Percentiles rank a stretch among this genome's conserved stretches.
Conservation (phyloP, 2,113 vertebrate species). For the Accipiter virgatus region DNA sequence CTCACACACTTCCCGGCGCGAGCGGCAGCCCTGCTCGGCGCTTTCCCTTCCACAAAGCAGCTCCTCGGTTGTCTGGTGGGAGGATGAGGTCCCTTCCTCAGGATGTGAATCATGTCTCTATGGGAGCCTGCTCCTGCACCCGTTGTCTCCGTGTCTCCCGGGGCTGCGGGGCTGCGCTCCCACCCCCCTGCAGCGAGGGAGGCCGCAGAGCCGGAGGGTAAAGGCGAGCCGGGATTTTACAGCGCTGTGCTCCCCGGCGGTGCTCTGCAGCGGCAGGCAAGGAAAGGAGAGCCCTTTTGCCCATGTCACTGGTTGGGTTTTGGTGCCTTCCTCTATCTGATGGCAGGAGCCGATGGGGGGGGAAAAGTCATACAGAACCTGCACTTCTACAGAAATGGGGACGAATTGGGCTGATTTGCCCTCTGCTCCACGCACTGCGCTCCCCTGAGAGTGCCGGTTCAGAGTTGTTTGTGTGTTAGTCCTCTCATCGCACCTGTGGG, state of each 20-base stretch:
- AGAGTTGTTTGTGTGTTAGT: neutral
- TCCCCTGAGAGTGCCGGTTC: neutral
- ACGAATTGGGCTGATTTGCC: neutral
- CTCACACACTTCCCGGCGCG: accelerated
- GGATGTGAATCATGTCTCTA: conserved; percentile 35
- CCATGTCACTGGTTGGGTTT: accelerated
- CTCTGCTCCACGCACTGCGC: accelerated
- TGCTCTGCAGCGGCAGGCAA: neutral
- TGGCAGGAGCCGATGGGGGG: neutral
- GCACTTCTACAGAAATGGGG: neutral
- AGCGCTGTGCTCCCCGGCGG: neutral
- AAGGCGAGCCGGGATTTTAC: neutral
- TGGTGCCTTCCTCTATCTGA: neutral
- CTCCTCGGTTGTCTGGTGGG: neutral
- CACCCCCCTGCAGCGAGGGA: neutral
- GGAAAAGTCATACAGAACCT: accelerated
- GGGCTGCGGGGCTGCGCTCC: neutral
- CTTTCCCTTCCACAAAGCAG: neutral
- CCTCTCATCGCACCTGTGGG: neutral
- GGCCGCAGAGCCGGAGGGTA: accelerated
- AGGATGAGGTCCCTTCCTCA: conserved; percentile 48
- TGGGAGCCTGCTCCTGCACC: neutral
- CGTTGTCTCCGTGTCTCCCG: neutral
- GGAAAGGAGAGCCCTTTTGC: neutral
- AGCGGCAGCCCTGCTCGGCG: neutral